Percentiles rank a stretch among this genome's conserved stretches.
phyloP scores from a whole-genome alignment of 2,888 invertebrate genomes.

The Nematopogon swammerdamellus region DNA sequence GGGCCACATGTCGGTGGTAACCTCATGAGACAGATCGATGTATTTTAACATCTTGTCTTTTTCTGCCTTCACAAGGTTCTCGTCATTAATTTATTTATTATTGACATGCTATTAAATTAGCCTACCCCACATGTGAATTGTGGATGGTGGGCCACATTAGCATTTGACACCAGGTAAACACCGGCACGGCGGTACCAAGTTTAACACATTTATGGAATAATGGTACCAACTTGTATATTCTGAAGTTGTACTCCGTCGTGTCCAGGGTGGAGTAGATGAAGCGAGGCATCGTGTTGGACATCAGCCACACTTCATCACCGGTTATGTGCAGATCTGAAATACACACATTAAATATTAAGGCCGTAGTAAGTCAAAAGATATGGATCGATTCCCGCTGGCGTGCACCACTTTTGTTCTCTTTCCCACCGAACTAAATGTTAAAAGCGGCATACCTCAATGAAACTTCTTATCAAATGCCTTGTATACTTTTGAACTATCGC shows the following conservation, averaged over 20 bases:
- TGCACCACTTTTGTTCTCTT: too few relatives aligned
- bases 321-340: conserved; percentile 49
- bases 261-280: conserved; percentile 63
- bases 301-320: conserved; percentile 64
- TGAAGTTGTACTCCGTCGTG: conserved; percentile 60
- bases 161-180: neutral
- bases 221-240: conserved; percentile 47
- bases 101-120: neutral
- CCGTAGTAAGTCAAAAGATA: too few relatives aligned
- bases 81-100: too few relatives aligned
- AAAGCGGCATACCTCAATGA: too few relatives aligned
- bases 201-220: neutral
- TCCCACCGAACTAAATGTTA: too few relatives aligned
- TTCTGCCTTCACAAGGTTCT: too few relatives aligned
- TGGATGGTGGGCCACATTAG: neutral
- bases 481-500: too few relatives aligned
- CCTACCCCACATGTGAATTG: neutral
- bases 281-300: conserved; percentile 65
- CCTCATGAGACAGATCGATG: too few relatives aligned
- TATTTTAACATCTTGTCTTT: too few relatives aligned
- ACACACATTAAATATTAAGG: neutral
- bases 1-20: too few relatives aligned
- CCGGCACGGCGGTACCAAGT: neutral
- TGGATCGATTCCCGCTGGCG: too few relatives aligned
- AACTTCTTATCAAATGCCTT: too few relatives aligned